A percentile compares a stretch with the other conserved stretches of the same genome.
Evolutionary conservation across 1,140 invertebrate genomes (phyloP).

Genomic region (Brachionus angularis): DNA sequence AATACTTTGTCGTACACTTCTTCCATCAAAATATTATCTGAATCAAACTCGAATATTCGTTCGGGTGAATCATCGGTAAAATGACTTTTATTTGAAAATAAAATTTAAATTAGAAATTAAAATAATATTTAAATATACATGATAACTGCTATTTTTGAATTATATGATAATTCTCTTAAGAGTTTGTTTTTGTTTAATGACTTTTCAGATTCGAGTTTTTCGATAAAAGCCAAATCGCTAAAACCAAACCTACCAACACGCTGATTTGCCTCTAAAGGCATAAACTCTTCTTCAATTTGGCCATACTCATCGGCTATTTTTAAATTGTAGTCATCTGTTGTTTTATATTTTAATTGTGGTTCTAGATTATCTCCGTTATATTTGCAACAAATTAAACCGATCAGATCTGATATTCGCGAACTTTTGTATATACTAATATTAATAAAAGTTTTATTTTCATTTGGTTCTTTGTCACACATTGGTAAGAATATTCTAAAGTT

Average conservation of each 20-base stretch:
- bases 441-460: neutral
- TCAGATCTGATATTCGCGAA: slow-evolving; percentile 1
- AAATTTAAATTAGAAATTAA: neutral
- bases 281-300: slow-evolving; percentile 14
- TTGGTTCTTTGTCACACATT: neutral
- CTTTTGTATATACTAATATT: slow-evolving; percentile 1
- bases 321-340: slow-evolving; percentile 12
- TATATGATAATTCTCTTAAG: too few relatives aligned
- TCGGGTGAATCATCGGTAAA: neutral
- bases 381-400: slow-evolving; percentile 20
- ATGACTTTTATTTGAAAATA: neutral
- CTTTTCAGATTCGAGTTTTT: neutral
- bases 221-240: slow-evolving; percentile 7
- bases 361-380: neutral
- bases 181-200: neutral
- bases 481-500: slow-evolving; percentile 16
- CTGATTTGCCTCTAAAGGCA: slow-evolving; percentile 22
- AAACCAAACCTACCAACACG: neutral
- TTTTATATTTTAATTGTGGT: neutral
- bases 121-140: too few relatives aligned
- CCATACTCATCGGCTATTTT: slow-evolving; percentile 33
- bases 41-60: neutral
- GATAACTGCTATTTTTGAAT: too few relatives aligned
- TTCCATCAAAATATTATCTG: slow-evolving; percentile 8
- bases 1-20: neutral